A percentile compares a stretch with the other conserved stretches of the same genome.
phyloP scores from a whole-genome alignment of 2,113 vertebrate genomes.

The Odobenus rosmarus region DNA sequence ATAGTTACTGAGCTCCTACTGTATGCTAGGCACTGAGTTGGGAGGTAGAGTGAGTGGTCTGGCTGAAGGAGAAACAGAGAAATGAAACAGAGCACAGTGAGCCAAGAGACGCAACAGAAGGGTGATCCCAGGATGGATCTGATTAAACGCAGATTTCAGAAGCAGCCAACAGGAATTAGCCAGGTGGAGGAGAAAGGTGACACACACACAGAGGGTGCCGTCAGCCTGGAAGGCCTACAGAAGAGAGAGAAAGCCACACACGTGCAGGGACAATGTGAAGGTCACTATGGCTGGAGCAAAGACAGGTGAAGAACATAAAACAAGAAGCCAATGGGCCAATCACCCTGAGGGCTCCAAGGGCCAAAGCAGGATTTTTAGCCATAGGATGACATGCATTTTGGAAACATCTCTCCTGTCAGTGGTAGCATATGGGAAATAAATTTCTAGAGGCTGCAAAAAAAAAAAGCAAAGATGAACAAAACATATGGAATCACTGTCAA shows the following conservation, averaged over 20 bases:
- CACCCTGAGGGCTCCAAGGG: neutral
- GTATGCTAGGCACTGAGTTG: neutral
- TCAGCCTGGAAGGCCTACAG: neutral
- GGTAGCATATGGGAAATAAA: neutral
- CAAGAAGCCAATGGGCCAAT: neutral
- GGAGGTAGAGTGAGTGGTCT: neutral
- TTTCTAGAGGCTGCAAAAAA: neutral
- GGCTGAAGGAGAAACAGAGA: neutral
- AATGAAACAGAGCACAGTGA: neutral
- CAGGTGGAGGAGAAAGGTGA: neutral
- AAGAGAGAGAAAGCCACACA: neutral
- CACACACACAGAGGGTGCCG: neutral
- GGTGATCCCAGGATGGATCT: neutral
- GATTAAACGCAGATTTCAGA: neutral
- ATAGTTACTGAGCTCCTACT: neutral
- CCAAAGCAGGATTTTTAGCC: neutral
- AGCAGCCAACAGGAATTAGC: neutral
- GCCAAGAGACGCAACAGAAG: neutral
- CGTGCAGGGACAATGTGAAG: neutral
- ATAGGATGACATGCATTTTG: neutral
- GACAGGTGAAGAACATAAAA: neutral
- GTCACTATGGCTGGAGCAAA: neutral
- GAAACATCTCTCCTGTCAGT: neutral
- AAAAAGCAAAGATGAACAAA: conserved; percentile 17
- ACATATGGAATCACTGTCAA: neutral